phyloP scores from a whole-genome alignment of 2,113 vertebrate genomes.

The Pachyramphus minor region DNA sequence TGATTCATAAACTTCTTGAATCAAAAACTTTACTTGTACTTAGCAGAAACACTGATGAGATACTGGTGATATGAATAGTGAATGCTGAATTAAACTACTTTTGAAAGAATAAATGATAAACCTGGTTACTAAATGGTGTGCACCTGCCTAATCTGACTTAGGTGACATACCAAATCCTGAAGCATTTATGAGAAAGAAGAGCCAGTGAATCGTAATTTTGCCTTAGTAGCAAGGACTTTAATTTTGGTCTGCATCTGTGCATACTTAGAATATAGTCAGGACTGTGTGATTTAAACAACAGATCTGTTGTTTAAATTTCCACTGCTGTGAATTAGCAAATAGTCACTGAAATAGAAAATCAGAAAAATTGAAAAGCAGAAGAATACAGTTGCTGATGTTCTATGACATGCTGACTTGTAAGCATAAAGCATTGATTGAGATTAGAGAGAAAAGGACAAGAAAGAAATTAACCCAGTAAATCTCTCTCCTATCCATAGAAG shows the following conservation, averaged over 20 bases:
- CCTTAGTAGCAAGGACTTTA: not conserved
- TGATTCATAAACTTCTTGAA: not conserved
- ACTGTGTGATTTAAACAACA: not conserved
- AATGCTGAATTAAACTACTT: not conserved
- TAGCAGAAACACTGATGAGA: not conserved
- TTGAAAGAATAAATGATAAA: not conserved
- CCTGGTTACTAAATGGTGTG: not conserved
- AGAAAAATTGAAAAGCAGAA: not conserved
- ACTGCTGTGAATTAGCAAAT: not conserved
- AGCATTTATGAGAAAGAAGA: not conserved
- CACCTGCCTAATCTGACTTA: not conserved
- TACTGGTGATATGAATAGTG: not conserved
- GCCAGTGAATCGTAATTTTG: not conserved
- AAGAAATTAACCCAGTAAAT: not conserved
- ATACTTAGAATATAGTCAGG: not conserved
- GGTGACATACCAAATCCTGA: not conserved
- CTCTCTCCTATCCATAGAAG: not conserved
- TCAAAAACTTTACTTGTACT: not conserved
- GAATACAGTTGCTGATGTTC: not conserved
- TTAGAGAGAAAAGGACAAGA: not conserved
- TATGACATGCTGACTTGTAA: not conserved
- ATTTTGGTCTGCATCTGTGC: not conserved
- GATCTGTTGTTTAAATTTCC: not conserved
- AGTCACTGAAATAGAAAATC: not conserved
- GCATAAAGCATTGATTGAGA: not conserved